These are phyloP conservation scores for Hippopotamyrus pictus DNA, from an alignment of 2,797 vertebrate species.

Conservation along the genomic window DNA sequence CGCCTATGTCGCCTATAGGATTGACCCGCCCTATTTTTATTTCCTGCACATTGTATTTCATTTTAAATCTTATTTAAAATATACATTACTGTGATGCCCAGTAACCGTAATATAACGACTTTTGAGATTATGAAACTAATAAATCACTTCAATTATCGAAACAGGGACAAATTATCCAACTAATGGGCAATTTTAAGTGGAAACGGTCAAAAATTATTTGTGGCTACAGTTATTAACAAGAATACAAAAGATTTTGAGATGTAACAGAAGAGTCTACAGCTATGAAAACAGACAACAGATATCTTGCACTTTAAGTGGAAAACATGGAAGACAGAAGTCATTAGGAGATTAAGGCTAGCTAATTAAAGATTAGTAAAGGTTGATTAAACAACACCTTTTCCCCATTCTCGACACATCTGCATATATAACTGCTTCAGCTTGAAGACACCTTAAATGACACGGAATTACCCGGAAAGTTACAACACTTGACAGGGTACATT, in stretches of 20 bases:
- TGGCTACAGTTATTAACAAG: neutral
- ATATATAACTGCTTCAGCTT: neutral
- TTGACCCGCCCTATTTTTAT: neutral
- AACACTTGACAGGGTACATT: neutral
- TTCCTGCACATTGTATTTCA: neutral
- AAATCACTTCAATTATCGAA: neutral
- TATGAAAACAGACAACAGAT: neutral
- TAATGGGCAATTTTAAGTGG: neutral
- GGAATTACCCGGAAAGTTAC: neutral
- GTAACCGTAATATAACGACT: neutral
- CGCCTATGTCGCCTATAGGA: neutral
- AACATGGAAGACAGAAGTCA: neutral
- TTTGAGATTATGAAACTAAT: neutral
- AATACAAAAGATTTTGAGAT: neutral
- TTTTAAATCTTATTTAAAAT: neutral
- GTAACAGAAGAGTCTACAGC: neutral
- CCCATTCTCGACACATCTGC: neutral
- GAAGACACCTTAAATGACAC: neutral
- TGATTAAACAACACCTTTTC: neutral
- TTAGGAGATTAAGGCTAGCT: neutral
- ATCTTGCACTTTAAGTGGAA: neutral
- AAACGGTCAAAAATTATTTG: neutral
- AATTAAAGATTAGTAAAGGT: neutral
- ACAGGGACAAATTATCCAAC: neutral
- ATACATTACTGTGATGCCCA: neutral